Conservation (phyloP, 2,797 vertebrate species). For the Jordanella pulchra region DNA sequence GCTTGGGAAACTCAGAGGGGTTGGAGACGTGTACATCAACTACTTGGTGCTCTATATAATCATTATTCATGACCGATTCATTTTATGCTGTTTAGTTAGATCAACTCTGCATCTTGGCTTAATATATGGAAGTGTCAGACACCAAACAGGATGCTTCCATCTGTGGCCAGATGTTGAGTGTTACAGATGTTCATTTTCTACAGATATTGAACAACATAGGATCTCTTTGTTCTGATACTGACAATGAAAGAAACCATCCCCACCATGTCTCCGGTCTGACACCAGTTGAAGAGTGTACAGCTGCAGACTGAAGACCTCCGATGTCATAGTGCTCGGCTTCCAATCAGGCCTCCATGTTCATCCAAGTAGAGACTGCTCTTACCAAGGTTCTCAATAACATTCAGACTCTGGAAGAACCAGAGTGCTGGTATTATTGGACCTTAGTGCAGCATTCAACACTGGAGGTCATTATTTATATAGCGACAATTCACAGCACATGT, state of each 20-base stretch:
- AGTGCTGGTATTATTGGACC: no score
- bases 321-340: no score
- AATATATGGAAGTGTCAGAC: conserved; percentile 17
- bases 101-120: neutral
- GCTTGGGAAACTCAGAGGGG: conserved; percentile 4
- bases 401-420: no score
- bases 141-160: conserved; percentile 50
- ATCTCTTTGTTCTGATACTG: conserved; percentile 22
- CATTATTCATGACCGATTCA: neutral
- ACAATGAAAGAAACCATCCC: conserved; percentile 60
- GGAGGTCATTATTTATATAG: no score
- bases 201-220: conserved; percentile 38
- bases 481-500: no score
- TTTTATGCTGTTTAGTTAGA: neutral
- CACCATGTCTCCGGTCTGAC: conserved; percentile 14
- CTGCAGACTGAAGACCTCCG: no score
- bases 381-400: no score
- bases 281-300: neutral
- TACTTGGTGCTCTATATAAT: neutral
- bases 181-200: conserved; percentile 48
- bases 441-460: no score
- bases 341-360: no score
- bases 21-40: neutral
- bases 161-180: conserved; percentile 46
- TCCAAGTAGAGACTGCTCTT: no score